Conservation (phyloP, 2,113 vertebrate genomes). For the Calypte anna region DNA sequence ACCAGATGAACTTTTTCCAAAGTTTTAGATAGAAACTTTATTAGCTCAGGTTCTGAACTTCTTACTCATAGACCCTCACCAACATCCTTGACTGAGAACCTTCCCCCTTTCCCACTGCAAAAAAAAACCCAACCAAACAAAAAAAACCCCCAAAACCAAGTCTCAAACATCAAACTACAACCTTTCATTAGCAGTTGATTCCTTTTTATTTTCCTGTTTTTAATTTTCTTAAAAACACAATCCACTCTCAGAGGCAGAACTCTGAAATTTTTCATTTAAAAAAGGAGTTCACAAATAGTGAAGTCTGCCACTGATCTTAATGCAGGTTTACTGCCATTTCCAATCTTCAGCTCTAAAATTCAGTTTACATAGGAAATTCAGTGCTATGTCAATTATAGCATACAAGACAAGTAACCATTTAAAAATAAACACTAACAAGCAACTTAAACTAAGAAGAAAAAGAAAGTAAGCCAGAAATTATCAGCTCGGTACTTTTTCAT, state of each 20-base stretch:
- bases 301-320: background rate
- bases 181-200: background rate
- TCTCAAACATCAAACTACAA: background rate
- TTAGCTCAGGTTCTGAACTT: background rate
- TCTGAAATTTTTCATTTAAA: background rate
- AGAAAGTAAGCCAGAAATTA: background rate
- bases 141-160: background rate
- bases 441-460: background rate
- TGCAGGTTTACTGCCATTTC: background rate
- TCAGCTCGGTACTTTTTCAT: background rate
- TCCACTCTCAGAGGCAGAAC: background rate
- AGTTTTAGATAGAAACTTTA: background rate
- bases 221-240: background rate
- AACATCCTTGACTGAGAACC: background rate
- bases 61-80: background rate
- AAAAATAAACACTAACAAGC: background rate
- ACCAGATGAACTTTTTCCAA: background rate
- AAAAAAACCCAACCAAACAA: background rate
- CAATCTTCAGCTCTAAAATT: background rate
- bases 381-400: background rate
- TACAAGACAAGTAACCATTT: background rate
- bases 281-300: background rate
- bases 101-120: too few species aligned
- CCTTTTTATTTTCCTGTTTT: background rate
- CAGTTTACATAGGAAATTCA: background rate